A percentile compares a stretch with the other conserved stretches of the same genome.
Conservation (phyloP, 1,140 invertebrate species). For the Zaprionus camerounensis region DNA sequence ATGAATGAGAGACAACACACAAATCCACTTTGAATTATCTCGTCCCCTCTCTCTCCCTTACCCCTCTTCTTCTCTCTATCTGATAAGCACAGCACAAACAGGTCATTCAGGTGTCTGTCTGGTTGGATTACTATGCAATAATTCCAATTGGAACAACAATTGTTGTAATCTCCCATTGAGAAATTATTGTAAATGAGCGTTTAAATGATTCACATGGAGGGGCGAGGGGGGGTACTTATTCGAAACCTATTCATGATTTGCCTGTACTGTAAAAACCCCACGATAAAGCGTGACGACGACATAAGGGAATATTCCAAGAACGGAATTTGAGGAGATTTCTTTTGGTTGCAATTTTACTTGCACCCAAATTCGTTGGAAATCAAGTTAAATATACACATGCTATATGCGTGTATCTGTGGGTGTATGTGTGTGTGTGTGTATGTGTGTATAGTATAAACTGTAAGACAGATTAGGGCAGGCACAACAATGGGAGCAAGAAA, state of each 20-base stretch:
- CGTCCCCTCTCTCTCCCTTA: no score
- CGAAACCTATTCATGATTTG: background rate
- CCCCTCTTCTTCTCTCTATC: background rate
- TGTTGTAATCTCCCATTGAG: background rate
- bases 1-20: background rate
- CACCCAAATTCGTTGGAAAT: conserved; percentile 38
- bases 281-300: background rate
- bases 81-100: background rate
- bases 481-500: conserved; percentile 41
- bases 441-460: conserved; percentile 8
- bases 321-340: conserved; percentile 17
- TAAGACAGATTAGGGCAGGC: conserved; percentile 37
- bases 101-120: no score
- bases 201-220: background rate
- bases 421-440: background rate
- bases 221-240: background rate
- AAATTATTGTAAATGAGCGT: background rate
- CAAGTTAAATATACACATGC: conserved; percentile 3
- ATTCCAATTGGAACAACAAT: background rate
- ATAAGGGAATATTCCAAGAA: background rate
- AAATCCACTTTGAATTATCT: no score
- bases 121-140: background rate
- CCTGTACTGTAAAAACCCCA: background rate
- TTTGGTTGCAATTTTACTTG: conserved; percentile 16
- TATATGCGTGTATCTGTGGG: background rate